phyloP scores from a whole-genome alignment of 2,797 vertebrate genomes.

The Melopsittacus undulatus region DNA sequence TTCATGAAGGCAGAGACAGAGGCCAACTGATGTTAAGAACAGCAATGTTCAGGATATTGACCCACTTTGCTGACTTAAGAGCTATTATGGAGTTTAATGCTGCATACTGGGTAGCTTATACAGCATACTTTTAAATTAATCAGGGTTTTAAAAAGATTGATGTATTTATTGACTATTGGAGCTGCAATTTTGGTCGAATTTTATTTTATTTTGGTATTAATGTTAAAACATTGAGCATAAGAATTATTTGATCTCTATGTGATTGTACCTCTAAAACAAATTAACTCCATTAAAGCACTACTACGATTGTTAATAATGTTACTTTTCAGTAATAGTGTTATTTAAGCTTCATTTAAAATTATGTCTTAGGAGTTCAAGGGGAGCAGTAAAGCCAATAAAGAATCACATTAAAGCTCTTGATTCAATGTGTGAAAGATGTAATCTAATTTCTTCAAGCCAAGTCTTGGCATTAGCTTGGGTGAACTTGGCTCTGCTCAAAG shows the following conservation, averaged over 20 bases:
- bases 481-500: conserved; percentile 24
- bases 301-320: background rate
- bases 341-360: conserved; percentile 17
- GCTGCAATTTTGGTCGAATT: background rate
- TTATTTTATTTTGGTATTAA: background rate
- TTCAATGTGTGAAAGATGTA: background rate
- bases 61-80: background rate
- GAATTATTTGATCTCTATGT: background rate
- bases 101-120: background rate
- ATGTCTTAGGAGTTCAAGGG: background rate
- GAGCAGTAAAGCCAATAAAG: conserved; percentile 1
- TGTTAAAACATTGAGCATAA: background rate
- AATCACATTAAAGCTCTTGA: conserved; percentile 12
- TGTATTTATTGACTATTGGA: background rate
- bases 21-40: background rate
- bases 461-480: conserved; percentile 18
- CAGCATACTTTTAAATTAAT: background rate
- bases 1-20: background rate
- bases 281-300: background rate
- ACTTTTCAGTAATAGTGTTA: conserved; percentile 4
- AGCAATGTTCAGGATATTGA: background rate
- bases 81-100: background rate
- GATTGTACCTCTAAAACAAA: background rate
- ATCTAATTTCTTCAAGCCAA: conserved; percentile 34
- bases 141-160: background rate